phyloP scores from a whole-genome alignment of 2,113 vertebrate species.

The Podarcis raffonei region DNA sequence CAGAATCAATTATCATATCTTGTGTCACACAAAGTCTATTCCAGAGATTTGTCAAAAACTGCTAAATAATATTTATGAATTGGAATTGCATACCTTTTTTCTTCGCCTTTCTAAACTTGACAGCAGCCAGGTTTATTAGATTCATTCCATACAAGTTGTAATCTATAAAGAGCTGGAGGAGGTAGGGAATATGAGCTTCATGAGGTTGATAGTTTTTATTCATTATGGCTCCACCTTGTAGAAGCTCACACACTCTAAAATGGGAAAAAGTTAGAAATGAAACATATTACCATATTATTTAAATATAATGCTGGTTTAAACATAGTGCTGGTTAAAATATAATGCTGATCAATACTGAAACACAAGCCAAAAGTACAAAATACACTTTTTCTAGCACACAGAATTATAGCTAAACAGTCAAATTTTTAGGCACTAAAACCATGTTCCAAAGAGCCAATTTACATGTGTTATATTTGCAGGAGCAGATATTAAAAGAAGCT shows the following conservation, averaged over 20 bases:
- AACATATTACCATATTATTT: conserved; percentile 20
- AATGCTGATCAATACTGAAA: not conserved
- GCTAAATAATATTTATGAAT: conserved; percentile 16
- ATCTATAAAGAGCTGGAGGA: conserved; percentile 98
- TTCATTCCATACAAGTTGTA: conserved; percentile 99
- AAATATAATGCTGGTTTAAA: no score
- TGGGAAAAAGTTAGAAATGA: conserved; percentile 38
- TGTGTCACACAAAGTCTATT: not conserved
- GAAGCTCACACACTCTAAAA: conserved; percentile 93
- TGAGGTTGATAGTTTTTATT: conserved; percentile 97
- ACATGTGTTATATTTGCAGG: not conserved
- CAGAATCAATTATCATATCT: not conserved
- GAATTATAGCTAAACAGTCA: not conserved
- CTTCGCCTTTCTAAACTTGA: conserved; percentile 89
- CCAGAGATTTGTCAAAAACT: conserved; percentile 8
- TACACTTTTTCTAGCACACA: not conserved
- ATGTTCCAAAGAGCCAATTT: not conserved
- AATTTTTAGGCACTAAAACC: not conserved
- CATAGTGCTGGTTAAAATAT: no score
- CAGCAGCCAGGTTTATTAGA: conserved; percentile 90
- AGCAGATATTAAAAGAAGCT: not conserved
- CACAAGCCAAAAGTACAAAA: not conserved
- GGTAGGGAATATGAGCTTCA: conserved; percentile 97
- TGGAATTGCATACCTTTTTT: conserved; percentile 82
- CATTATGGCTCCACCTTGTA: conserved; percentile 98